A percentile compares a stretch with the other conserved stretches of the same genome.
phyloP scores from a whole-genome alignment of 2,797 vertebrate species.

The Petrocephalus sullivani region DNA sequence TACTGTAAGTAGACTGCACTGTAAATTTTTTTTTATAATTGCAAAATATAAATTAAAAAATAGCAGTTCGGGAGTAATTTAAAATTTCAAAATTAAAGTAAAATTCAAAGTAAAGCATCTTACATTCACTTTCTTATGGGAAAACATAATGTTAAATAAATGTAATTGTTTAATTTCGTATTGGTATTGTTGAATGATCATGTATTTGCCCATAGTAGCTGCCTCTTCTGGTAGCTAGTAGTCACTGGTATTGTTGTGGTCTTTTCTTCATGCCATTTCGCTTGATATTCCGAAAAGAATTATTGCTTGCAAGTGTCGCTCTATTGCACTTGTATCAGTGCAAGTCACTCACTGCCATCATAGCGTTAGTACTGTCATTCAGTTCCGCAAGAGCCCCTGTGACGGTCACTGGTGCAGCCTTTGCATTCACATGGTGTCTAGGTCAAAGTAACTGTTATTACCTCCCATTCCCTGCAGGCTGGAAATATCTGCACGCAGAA shows the following conservation, averaged over 20 bases:
- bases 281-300: neutral
- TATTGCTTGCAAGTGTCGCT: neutral
- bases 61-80: neutral
- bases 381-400: neutral
- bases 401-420: neutral
- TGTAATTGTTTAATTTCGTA: neutral
- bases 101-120: neutral
- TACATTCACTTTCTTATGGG: neutral
- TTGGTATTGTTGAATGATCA: neutral
- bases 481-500: neutral
- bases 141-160: neutral
- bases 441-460: constrained; percentile 6
- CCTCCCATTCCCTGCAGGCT: neutral
- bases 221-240: neutral
- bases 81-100: neutral
- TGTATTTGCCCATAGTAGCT: neutral
- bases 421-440: constrained; percentile 14
- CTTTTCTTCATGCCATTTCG: neutral
- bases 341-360: neutral
- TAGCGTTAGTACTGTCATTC: neutral
- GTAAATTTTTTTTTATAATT: neutral
- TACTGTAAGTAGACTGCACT: neutral
- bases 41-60: neutral
- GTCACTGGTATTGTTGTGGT: neutral
- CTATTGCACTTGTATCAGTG: neutral